Conservation (phyloP, 2,797 vertebrate genomes). For the Craterocephalus amniculus region DNA sequence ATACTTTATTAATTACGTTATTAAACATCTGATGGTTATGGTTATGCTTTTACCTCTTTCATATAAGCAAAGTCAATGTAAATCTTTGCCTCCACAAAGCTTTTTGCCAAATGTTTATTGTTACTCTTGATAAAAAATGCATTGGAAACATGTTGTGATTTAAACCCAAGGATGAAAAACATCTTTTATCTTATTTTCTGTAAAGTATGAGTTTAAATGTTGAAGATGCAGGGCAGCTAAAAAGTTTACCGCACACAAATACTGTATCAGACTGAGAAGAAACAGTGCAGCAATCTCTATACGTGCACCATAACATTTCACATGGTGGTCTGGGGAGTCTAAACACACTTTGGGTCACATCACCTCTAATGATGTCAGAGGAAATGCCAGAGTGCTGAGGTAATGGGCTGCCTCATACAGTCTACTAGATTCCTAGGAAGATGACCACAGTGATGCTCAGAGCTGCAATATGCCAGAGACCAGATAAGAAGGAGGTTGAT, state of each 20-base stretch:
- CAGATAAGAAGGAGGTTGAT: conserved; percentile 23
- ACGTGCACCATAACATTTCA: conserved; percentile 40
- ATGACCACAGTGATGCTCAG: conserved; percentile 54
- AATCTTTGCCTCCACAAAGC: conserved; percentile 1
- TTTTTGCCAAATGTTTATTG: not conserved
- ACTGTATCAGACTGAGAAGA: conserved; percentile 18
- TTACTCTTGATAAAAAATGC: not conserved
- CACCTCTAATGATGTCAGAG: conserved; percentile 73
- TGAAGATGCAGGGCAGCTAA: conserved; percentile 15
- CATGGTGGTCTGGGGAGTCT: conserved; percentile 8
- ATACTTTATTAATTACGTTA: too few relatives aligned
- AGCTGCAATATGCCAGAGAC: conserved; percentile 33
- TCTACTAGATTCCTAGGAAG: conserved; percentile 60
- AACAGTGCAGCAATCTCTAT: conserved; percentile 34
- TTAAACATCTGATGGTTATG: not conserved
- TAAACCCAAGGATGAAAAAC: not conserved
- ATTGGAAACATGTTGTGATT: not conserved
- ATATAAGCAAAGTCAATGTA: not conserved
- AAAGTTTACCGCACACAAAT: conserved; percentile 19
- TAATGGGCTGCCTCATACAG: conserved; percentile 55
- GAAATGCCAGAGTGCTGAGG: conserved; percentile 78
- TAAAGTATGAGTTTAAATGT: not conserved
- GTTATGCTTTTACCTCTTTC: not conserved
- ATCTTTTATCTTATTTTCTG: not conserved
- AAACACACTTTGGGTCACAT: conserved; percentile 58